phyloP scores from a whole-genome alignment of 2,797 vertebrate genomes.

The Protonibea diacanthus region DNA sequence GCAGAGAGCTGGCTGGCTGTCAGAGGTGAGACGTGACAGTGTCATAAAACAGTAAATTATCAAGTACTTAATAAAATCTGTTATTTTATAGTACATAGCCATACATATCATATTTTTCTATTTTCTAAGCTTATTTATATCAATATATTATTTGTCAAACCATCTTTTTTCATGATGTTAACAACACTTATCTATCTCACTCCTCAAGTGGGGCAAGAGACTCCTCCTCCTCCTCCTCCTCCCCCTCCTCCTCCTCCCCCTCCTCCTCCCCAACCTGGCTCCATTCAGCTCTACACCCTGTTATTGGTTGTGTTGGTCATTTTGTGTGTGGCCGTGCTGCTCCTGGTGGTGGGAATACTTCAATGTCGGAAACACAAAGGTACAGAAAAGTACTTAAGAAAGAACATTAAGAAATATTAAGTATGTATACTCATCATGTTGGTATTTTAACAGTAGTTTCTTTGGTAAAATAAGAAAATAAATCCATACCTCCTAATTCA shows the following conservation, averaged over 20 bases:
- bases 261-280: background rate
- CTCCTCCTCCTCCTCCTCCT: too few species aligned
- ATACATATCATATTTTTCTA: background rate
- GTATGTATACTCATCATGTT: background rate
- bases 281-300: background rate
- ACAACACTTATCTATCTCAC: background rate
- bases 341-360: background rate
- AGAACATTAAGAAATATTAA: background rate
- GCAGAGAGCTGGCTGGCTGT: constrained; percentile 2
- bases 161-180: background rate
- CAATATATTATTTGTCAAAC: background rate
- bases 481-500: too few species aligned
- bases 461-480: too few species aligned
- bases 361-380: background rate
- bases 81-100: background rate
- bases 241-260: too few species aligned
- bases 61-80: too few species aligned
- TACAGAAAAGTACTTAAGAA: background rate
- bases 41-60: background rate
- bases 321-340: background rate
- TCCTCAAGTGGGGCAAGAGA: background rate
- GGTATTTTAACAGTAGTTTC: background rate
- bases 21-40: background rate
- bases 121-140: too few species aligned
- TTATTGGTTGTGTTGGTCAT: background rate